A percentile compares a stretch with the other conserved stretches of the same genome.
phyloP scores from a whole-genome alignment of 2,113 vertebrate genomes.

The Microcebus griseorufus region DNA sequence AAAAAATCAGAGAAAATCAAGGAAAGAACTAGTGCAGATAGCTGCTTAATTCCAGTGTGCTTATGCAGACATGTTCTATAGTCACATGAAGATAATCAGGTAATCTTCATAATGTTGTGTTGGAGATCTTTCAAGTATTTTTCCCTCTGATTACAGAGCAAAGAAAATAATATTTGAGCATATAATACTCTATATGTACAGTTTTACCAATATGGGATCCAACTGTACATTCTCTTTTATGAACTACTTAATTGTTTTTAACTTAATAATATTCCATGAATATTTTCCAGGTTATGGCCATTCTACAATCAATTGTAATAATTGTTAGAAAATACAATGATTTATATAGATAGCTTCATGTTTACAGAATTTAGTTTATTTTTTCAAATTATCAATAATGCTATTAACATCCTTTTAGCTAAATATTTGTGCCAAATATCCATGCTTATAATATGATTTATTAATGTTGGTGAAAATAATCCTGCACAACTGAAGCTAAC shows the following conservation, averaged over 20 bases:
- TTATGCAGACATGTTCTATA: neutral
- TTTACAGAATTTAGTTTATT: neutral
- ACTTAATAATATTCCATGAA: neutral
- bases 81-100: neutral
- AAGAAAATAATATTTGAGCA: conserved; percentile 9
- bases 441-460: neutral
- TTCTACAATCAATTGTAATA: conserved; percentile 18
- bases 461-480: neutral
- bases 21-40: neutral
- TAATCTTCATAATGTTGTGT: neutral
- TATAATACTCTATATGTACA: neutral
- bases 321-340: neutral
- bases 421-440: neutral
- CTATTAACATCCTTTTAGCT: neutral
- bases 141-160: neutral
- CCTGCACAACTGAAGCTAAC: neutral
- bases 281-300: neutral
- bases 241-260: neutral
- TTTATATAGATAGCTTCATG: neutral
- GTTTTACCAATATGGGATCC: neutral
- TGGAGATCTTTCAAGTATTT: neutral
- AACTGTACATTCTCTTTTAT: neutral
- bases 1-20: neutral
- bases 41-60: neutral
- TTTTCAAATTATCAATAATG: neutral